These are phyloP conservation scores for Calypte anna DNA, from an alignment of 2,113 vertebrate genomes.

Conservation along the genomic window DNA sequence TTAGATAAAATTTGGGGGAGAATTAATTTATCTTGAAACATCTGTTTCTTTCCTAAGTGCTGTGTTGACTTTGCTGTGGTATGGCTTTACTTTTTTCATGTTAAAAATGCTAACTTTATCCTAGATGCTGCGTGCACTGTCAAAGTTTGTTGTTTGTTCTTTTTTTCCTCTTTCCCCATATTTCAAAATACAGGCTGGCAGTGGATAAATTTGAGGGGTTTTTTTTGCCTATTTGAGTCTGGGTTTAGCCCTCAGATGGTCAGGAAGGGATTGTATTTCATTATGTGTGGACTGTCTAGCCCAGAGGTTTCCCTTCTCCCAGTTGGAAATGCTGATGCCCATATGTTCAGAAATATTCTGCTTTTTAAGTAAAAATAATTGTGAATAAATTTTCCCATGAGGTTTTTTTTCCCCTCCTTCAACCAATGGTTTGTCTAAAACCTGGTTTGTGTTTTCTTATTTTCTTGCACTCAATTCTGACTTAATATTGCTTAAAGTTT, in stretches of 20 bases:
- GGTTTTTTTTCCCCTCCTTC: background rate
- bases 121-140: background rate
- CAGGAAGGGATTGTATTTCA: background rate
- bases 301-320: slow-evolving; percentile 10
- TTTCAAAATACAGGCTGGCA: background rate
- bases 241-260: background rate
- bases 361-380: slow-evolving; percentile 10
- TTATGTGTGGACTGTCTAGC: background rate
- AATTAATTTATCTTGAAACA: background rate
- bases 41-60: background rate
- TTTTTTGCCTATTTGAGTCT: background rate
- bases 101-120: background rate
- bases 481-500: background rate
- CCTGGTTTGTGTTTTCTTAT: slow-evolving; percentile 14
- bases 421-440: background rate
- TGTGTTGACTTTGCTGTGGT: background rate
- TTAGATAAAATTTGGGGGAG: background rate
- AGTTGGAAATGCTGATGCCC: slow-evolving; percentile 11
- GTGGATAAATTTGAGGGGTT: background rate
- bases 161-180: background rate
- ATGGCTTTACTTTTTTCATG: background rate
- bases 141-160: too few relatives aligned
- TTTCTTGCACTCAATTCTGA: background rate
- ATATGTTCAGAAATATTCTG: background rate
- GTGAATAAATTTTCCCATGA: background rate